A percentile compares a stretch with the other conserved stretches of the same genome.
Evolutionary conservation across 2,888 invertebrate genomes (phyloP).

Genomic region (Temnothorax rugatulus): DNA sequence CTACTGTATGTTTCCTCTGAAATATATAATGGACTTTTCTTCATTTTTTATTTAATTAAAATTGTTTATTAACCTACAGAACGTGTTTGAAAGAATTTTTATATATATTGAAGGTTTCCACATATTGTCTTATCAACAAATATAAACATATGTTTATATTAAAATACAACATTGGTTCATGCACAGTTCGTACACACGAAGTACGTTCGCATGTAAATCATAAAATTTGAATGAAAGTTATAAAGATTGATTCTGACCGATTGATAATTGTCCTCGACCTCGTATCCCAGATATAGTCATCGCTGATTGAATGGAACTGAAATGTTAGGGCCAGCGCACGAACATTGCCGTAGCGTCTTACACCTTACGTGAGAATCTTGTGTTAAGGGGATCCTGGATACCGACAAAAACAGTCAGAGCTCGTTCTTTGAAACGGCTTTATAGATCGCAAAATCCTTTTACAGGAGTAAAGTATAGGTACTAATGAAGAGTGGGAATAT

Average conservation of each 20-base stretch:
- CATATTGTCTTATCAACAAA: neutral
- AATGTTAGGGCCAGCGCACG: neutral
- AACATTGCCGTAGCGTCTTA: too few relatives aligned
- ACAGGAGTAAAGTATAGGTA: too few relatives aligned
- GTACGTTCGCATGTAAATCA: neutral
- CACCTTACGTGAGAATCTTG: too few relatives aligned
- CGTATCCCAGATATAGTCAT: slow-evolving; percentile 15
- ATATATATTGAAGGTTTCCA: neutral
- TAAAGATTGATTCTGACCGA: slow-evolving; percentile 41
- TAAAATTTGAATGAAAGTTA: slow-evolving; percentile 35
- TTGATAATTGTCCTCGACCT: slow-evolving; percentile 45
- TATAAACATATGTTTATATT: too few relatives aligned
- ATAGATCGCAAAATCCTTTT: too few relatives aligned
- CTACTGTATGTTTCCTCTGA: neutral
- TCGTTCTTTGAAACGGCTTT: too few relatives aligned
- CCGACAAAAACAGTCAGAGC: too few relatives aligned
- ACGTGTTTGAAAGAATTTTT: neutral
- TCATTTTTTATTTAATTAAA: neutral
- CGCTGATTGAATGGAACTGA: slow-evolving; percentile 38
- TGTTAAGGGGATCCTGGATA: too few relatives aligned
- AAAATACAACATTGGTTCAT: neutral
- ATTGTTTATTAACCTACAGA: too few relatives aligned
- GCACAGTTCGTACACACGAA: neutral
- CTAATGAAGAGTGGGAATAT: too few relatives aligned
- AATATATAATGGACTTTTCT: neutral